Evolutionary conservation across 2,797 vertebrate genomes (phyloP), one percentile per base, ranked within the genome.

Genomic region (Acropternis orthonyx): DNA sequence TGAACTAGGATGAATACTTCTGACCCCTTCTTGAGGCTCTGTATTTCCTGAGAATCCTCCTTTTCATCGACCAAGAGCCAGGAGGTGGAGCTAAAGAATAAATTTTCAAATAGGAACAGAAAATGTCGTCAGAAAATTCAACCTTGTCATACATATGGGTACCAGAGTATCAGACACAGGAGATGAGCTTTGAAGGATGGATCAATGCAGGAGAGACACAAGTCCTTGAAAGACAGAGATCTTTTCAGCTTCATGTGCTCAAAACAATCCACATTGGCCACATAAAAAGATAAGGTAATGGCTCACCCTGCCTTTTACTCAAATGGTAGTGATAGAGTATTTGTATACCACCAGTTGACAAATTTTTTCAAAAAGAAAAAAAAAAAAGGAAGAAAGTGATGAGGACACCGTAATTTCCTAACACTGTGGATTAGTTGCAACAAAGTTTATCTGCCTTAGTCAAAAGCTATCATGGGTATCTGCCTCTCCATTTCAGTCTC

Each of bases 41-140:
- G 14, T 46, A 56, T 68, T 34, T 92, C 43, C 22, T 8, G 20
- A 77, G 54, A 83, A 89, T n/a, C 36, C 21, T 75, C 23, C 39
- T 79, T 92, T 55, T 14, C 66, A 48, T 23, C 68, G 79, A 80
- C 34, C 55, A 81, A 75, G 43, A 92, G 79, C 91, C 93, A 96
- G 93, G 92, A 97, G 95, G 83, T 96, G 92, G 89, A 96, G 93
- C 91, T 85, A 94, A 96, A 92, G 89, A 94, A 89, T 89, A 89
- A 85, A 88, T 92, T 94, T 93, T 95, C 62, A 71, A 91, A 75
- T 62, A 36, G 61, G 21, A 93, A 24, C 55, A 49, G 65, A 43
- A 37, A 12, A 3, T 30, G 36, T 20, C 9, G 12, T 59, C 17
- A 63, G 39, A 65, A 93, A 93, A 91, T 56, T 80, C 58, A 74